Evolutionary conservation across 2,888 invertebrate species (phyloP).

Genomic region (Rhagonycha fulva): DNA sequence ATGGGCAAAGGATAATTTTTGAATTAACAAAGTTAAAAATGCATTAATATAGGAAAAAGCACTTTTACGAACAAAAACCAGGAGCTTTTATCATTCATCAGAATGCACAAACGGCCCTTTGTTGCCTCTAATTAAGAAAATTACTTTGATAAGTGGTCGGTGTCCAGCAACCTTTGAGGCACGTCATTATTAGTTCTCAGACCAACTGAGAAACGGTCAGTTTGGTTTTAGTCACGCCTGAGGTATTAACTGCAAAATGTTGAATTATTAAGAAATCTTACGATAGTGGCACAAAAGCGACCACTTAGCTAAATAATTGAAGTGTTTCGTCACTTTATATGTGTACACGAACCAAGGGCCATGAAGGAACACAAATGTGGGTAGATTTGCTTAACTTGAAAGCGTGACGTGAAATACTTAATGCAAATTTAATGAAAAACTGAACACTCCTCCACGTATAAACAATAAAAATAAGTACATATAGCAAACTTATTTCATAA

Average conservation of each 20-base stretch:
- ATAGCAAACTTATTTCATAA: slow-evolving; percentile 3
- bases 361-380: not conserved
- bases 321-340: slow-evolving; percentile 25
- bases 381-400: not conserved
- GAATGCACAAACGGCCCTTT: slow-evolving; percentile 36
- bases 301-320: slow-evolving; percentile 38
- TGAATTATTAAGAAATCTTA: slow-evolving; percentile 41
- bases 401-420: not conserved
- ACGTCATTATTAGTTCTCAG: slow-evolving; percentile 21
- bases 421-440: not conserved
- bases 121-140: slow-evolving; percentile 36
- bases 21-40: not conserved
- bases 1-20: not conserved
- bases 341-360: slow-evolving; percentile 1
- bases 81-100: slow-evolving; percentile 39
- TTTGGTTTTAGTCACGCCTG: slow-evolving; percentile 37
- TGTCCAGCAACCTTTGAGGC: slow-evolving; percentile 35
- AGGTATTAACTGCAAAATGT: slow-evolving; percentile 28
- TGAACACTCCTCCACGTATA: not conserved
- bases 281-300: slow-evolving; percentile 25
- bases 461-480: not conserved
- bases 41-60: not conserved
- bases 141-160: slow-evolving; percentile 39
- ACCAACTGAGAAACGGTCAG: slow-evolving; percentile 30
- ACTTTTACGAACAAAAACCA: slow-evolving; percentile 14